These are phyloP conservation scores for Sturmia bella DNA, from an alignment of 2,888 invertebrate species.

Conservation along the genomic window DNA sequence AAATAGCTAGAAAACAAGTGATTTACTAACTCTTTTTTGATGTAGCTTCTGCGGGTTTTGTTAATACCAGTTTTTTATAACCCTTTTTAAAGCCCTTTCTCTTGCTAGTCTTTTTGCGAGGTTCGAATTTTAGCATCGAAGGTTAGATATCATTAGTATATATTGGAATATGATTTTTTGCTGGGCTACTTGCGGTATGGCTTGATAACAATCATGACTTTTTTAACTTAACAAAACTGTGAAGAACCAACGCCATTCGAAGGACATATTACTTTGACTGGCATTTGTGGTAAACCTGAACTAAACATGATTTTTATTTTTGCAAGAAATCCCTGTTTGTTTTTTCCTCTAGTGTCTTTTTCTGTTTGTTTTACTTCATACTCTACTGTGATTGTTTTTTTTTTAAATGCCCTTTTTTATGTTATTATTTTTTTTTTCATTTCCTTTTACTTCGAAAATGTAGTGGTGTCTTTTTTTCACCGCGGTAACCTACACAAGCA, in stretches of 20 bases:
- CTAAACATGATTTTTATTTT: slow-evolving; percentile 67
- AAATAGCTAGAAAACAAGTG: too few species aligned
- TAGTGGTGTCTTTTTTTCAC: slow-evolving; percentile 57
- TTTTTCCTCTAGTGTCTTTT: slow-evolving; percentile 2
- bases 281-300: slow-evolving; percentile 59
- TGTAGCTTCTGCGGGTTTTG: too few species aligned
- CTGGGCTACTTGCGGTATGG: too few species aligned
- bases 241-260: slow-evolving; percentile 24
- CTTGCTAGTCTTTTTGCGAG: too few species aligned
- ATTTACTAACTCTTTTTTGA: too few species aligned
- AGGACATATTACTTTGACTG: slow-evolving; percentile 62
- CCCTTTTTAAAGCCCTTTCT: too few species aligned
- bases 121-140: too few species aligned
- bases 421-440: background rate
- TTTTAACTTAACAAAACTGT: background rate
- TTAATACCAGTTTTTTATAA: too few species aligned
- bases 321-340: slow-evolving; percentile 54
- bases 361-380: slow-evolving; percentile 33
- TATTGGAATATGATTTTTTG: too few species aligned
- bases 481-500: slow-evolving; percentile 56
- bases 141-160: too few species aligned
- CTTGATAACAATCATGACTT: background rate
- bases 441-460: slow-evolving; percentile 39
- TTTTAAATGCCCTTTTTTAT: slow-evolving; percentile 5
- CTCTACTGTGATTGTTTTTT: slow-evolving; percentile 56